Evolutionary conservation across 2,797 vertebrate genomes (phyloP).

Genomic region (Falco columbarius): DNA sequence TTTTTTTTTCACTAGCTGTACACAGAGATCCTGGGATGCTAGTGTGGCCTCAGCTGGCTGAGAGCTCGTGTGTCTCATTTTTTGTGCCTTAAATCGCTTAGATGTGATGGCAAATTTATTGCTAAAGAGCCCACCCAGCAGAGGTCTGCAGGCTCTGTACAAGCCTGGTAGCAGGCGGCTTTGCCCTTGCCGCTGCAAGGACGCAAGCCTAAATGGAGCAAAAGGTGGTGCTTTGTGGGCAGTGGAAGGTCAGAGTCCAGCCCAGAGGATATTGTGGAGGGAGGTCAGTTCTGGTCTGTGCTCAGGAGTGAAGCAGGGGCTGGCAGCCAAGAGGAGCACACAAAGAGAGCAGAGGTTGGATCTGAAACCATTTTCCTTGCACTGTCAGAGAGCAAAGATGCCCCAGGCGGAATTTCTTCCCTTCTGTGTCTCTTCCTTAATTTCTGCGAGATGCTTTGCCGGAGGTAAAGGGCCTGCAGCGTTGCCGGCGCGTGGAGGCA

Average conservation of each 20-base stretch:
- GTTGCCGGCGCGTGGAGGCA: accelerated
- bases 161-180: neutral
- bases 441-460: neutral
- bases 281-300: neutral
- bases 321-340: neutral
- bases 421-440: neutral
- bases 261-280: neutral
- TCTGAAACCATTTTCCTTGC: neutral
- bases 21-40: neutral
- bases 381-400: neutral
- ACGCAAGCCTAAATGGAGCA: neutral
- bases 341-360: neutral
- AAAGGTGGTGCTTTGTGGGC: neutral
- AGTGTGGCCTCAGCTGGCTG: neutral
- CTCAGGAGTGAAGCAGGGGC: neutral
- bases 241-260: neutral
- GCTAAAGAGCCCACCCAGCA: neutral
- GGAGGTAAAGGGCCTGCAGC: neutral
- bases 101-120: neutral
- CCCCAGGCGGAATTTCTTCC: neutral
- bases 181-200: neutral
- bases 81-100: neutral
- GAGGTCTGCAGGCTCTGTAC: neutral
- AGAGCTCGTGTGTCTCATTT: neutral
- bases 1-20: no score